Percentiles rank a stretch among this genome's conserved stretches.
These are phyloP conservation scores for Hedya salicella DNA, from an alignment of 2,888 invertebrate species.

Conservation along the genomic window DNA sequence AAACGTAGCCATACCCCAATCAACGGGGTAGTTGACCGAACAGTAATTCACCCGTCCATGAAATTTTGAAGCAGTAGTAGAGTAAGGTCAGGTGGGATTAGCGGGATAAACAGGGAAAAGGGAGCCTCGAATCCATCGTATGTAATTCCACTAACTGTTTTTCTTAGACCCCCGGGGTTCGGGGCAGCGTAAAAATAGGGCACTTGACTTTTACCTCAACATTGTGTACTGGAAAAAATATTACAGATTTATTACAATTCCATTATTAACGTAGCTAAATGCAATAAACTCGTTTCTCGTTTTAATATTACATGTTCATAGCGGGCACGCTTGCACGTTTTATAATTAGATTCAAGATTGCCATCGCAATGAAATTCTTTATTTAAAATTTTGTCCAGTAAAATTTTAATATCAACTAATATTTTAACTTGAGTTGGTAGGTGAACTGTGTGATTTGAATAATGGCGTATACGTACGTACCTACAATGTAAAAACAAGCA, in stretches of 20 bases:
- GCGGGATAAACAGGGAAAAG: constrained; percentile 1
- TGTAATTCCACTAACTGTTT: not conserved
- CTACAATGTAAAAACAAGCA: not conserved
- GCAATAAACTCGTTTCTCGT: too few species aligned
- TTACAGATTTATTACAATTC: too few species aligned
- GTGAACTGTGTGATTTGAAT: too few species aligned
- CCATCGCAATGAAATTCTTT: too few species aligned
- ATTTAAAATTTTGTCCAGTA: too few species aligned
- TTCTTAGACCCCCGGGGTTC: not conserved
- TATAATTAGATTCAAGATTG: too few species aligned
- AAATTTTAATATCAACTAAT: too few species aligned
- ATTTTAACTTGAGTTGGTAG: too few species aligned
- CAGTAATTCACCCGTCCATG: not conserved
- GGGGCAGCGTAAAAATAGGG: not conserved
- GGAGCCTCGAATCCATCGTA: not conserved
- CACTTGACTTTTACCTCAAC: not conserved
- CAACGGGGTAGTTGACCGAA: constrained; percentile 18
- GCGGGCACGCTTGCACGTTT: too few species aligned
- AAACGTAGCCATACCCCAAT: constrained; percentile 29
- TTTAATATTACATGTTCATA: too few species aligned
- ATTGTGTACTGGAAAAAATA: not conserved
- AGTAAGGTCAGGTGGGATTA: constrained; percentile 2
- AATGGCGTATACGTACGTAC: too few species aligned
- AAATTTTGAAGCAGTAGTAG: constrained; percentile 4
- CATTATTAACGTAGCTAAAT: too few species aligned